Evolutionary conservation across 2,113 vertebrate genomes (phyloP), one percentile per base, ranked within the genome.

Genomic region (Phodopus roborovskii): DNA sequence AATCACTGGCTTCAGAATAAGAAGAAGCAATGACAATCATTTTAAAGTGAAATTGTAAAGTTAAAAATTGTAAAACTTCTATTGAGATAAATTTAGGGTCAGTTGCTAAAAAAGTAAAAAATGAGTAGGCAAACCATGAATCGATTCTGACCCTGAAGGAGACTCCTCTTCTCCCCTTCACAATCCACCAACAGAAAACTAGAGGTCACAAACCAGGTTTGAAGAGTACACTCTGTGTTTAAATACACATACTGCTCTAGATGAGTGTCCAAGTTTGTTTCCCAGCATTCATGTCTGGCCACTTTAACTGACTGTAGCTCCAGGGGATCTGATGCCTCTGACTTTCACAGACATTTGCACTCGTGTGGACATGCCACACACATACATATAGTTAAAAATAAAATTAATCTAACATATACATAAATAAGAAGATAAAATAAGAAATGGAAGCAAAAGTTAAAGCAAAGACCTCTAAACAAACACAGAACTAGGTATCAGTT

Each of bases 361-460:
- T 20, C 5, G 1, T n/a, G 33, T 39, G 12, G 33, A 60, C 36
- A 22, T 6, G 22, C 16, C 30, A 77, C 42, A n/a, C 33, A 81
- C 3, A 62, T 15, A 26, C 36, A 62, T 6, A 62, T 15, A 60
- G 7, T 62, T 60, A 62, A 24, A 60, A 8, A 62, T n/a, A 62
- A 83, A 16, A 62, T 7, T 16, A 16, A 84, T 16, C 3, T 10
- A 42, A 3, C 4, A 2, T 28, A 9, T 28, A 9, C 24, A 62
- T 60, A 62, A 42, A 42, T 16, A 42, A 83, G 13, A 75, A 81
- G 28, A 68, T 74, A 88, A 90, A n/a, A 48, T 90, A 75, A 88
- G 28, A 90, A 96, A 87, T 94, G 30, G 30, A 60, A 73, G 50
- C 77, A 88, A 88, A 64, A 82, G 70, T 86, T 22, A 84, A 78